Conservation (phyloP, 2,797 vertebrate species). For the Anguilla megastoma region DNA sequence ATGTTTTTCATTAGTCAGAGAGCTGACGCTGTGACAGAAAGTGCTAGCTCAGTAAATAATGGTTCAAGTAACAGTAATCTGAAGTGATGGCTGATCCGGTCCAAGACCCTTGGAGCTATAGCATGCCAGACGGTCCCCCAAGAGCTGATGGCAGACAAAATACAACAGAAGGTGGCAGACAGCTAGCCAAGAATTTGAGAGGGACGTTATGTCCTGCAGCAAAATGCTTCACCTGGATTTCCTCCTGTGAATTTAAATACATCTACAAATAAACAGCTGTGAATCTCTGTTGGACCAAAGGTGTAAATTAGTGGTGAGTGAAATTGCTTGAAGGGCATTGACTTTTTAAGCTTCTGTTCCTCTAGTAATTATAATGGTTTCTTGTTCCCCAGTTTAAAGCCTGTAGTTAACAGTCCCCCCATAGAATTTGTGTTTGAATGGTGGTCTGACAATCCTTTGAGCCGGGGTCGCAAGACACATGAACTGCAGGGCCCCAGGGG, state of each 20-base stretch:
- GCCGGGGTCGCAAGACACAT: conserved; percentile 11
- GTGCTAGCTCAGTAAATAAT: background rate
- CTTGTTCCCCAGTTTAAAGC: background rate
- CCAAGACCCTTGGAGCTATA: conserved; percentile 52
- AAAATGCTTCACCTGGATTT: background rate
- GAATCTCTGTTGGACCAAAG: background rate
- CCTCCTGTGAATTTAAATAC: background rate
- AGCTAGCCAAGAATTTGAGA: background rate
- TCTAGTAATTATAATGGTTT: background rate
- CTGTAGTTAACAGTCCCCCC: conserved; percentile 11
- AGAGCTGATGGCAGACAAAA: background rate
- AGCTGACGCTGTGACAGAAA: background rate
- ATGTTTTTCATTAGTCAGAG: background rate
- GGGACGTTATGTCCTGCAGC: background rate
- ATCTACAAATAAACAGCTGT: background rate
- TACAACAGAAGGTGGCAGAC: background rate
- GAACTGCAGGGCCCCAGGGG: conserved; percentile 13
- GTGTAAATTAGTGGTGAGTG: background rate
- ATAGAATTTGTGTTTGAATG: conserved; percentile 2
- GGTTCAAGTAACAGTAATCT: background rate
- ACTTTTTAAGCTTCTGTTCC: background rate
- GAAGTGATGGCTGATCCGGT: conserved; percentile 52
- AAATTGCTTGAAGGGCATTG: background rate
- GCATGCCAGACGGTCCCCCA: conserved; percentile 32
- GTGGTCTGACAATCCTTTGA: background rate